phyloP scores from a whole-genome alignment of 2,797 vertebrate species.

The Gymnothorax reevesii region DNA sequence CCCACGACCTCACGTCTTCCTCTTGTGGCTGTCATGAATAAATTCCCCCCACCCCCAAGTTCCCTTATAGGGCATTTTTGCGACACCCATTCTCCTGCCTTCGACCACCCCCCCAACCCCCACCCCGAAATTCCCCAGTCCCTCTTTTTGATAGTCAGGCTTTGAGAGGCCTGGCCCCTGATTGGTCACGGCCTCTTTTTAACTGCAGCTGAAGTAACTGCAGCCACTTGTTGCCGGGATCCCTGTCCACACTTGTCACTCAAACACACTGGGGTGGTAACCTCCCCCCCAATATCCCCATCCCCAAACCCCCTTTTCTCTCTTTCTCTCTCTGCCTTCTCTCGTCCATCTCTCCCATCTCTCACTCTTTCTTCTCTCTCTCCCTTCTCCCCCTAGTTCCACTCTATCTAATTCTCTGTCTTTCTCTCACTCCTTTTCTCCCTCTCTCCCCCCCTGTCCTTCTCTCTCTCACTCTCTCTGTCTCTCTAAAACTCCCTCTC shows the following conservation, averaged over 20 bases:
- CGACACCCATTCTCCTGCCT: conserved; percentile 37
- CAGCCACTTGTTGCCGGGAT: conserved; percentile 68
- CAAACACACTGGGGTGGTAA: conserved; percentile 51
- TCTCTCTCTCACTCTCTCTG: conserved; percentile 43
- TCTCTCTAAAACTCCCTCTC: conserved; percentile 23
- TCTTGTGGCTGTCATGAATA: conserved; percentile 45
- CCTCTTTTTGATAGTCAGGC: conserved; percentile 39
- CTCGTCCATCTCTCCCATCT: conserved; percentile 21
- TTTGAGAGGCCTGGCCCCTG: conserved; percentile 56
- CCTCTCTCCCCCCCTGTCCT: conserved; percentile 14
- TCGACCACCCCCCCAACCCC: conserved; percentile 30
- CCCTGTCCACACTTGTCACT: conserved; percentile 69
- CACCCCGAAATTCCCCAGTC: conserved; percentile 23
- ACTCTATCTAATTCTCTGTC: conserved; percentile 40
- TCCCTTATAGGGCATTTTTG: conserved; percentile 35
- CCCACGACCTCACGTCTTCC: background rate
- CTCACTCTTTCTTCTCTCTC: conserved; percentile 29
- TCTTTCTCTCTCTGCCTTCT: conserved; percentile 39
- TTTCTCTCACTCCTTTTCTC: background rate
- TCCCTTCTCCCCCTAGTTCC: conserved; percentile 37
- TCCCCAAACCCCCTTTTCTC: conserved; percentile 43
- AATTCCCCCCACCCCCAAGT: conserved; percentile 22
- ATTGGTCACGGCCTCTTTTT: conserved; percentile 61
- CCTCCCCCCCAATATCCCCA: conserved; percentile 22
- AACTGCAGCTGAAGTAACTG: conserved; percentile 63